Conservation (phyloP, 2,113 vertebrate species). For the Erythrolamprus reginae region DNA sequence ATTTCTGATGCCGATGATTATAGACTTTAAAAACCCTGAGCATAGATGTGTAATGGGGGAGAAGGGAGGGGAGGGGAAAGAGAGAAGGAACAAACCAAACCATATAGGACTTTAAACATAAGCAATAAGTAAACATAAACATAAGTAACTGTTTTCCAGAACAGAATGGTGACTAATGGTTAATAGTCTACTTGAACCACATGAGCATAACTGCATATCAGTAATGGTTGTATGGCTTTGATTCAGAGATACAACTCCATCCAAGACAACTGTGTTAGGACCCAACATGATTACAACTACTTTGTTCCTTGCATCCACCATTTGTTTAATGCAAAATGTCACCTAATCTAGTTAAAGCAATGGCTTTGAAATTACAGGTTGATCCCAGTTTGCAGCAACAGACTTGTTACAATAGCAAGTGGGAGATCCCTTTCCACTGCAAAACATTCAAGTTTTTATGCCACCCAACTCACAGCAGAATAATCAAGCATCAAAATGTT, state of each 20-base stretch:
- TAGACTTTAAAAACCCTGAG: not conserved
- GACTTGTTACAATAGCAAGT: not conserved
- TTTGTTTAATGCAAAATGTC: not conserved
- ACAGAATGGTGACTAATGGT: not conserved
- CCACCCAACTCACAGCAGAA: not conserved
- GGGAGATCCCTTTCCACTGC: not conserved
- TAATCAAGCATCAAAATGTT: not conserved
- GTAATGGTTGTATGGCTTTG: not conserved
- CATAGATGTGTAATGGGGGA: not conserved
- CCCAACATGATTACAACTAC: not conserved
- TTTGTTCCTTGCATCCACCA: not conserved
- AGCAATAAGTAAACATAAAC: too few species aligned
- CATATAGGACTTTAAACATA: not conserved
- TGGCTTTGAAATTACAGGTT: not conserved
- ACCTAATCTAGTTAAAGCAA: not conserved
- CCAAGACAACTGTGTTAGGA: not conserved
- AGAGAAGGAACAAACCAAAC: not conserved
- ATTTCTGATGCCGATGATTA: not conserved
- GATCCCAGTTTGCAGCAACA: not conserved
- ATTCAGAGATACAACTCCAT: not conserved
- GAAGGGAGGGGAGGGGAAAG: rapidly evolving
- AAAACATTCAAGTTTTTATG: not conserved
- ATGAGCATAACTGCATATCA: not conserved
- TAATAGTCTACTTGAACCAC: not conserved
- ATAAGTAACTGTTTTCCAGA: not conserved